Percentiles rank a stretch among this genome's conserved stretches.
Evolutionary conservation across 2,888 invertebrate species (phyloP).

Genomic region (Chironomus riparius): DNA sequence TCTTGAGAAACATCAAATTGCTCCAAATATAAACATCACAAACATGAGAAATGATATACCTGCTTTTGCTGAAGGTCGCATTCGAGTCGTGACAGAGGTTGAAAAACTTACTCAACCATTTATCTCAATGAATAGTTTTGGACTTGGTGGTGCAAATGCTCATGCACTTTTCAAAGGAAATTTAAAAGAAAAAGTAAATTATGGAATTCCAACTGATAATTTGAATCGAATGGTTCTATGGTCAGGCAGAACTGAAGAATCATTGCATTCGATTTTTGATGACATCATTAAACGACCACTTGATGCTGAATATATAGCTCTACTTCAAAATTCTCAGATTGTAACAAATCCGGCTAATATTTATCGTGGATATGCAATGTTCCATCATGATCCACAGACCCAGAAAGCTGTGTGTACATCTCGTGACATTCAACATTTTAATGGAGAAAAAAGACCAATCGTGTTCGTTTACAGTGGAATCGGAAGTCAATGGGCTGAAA

Average conservation of each 20-base stretch:
- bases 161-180: constrained; percentile 52
- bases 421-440: constrained; percentile 51
- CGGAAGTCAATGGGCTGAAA: constrained; percentile 81
- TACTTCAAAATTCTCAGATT: constrained; percentile 50
- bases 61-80: constrained; percentile 48
- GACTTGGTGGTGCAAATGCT: constrained; percentile 76
- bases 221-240: constrained; percentile 57
- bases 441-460: constrained; percentile 57
- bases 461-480: constrained; percentile 90
- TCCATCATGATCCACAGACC: constrained; percentile 30
- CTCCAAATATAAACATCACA: constrained; percentile 69
- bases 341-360: constrained; percentile 55
- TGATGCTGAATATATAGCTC: constrained; percentile 48
- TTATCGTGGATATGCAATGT: constrained; percentile 65
- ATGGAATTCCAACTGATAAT: constrained; percentile 49
- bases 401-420: constrained; percentile 35
- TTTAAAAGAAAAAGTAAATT: constrained; percentile 37
- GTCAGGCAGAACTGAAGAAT: constrained; percentile 66
- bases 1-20: constrained; percentile 64
- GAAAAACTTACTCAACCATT: constrained; percentile 59
- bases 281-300: constrained; percentile 49
- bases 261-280: constrained; percentile 52
- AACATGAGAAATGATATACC: constrained; percentile 49
- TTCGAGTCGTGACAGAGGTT: constrained; percentile 59
- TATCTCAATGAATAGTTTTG: constrained; percentile 75